Evolutionary conservation across 2,888 invertebrate genomes (phyloP).

Genomic region (Galerucella calmariensis): DNA sequence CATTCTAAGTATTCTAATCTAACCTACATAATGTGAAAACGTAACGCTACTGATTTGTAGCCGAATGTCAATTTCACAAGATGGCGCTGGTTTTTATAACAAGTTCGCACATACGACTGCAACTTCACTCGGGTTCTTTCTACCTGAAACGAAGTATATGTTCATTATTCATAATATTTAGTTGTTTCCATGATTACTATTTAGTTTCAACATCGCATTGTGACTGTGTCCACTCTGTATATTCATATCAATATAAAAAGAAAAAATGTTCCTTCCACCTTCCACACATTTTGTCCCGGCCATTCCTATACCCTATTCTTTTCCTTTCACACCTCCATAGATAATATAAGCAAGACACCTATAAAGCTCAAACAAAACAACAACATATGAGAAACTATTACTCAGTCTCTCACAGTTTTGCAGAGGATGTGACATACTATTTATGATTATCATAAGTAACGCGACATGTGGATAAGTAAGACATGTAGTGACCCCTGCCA

Average conservation of each 20-base stretch:
- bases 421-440: conserved; percentile 52
- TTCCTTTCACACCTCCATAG: conserved; percentile 17
- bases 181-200: too few species aligned
- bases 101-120: too few species aligned
- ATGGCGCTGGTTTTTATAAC: too few species aligned
- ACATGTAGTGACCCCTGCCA: conserved; percentile 40
- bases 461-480: conserved; percentile 46
- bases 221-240: not conserved
- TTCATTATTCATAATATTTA: too few species aligned
- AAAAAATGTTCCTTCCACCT: not conserved
- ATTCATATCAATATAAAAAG: not conserved
- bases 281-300: not conserved
- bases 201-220: too few species aligned
- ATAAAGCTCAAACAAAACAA: conserved; percentile 43
- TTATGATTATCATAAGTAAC: conserved; percentile 54
- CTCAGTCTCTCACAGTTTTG: conserved; percentile 49
- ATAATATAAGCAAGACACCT: conserved; percentile 22
- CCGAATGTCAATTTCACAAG: too few species aligned
- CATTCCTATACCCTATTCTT: not conserved
- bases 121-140: too few species aligned
- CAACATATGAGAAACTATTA: conserved; percentile 47
- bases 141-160: too few species aligned
- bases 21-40: too few species aligned
- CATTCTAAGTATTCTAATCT: too few species aligned
- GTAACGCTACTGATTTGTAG: too few species aligned